Percentiles rank a stretch among this genome's conserved stretches.
Conservation (phyloP, 2,113 vertebrate species). For the Sorex araneus region DNA sequence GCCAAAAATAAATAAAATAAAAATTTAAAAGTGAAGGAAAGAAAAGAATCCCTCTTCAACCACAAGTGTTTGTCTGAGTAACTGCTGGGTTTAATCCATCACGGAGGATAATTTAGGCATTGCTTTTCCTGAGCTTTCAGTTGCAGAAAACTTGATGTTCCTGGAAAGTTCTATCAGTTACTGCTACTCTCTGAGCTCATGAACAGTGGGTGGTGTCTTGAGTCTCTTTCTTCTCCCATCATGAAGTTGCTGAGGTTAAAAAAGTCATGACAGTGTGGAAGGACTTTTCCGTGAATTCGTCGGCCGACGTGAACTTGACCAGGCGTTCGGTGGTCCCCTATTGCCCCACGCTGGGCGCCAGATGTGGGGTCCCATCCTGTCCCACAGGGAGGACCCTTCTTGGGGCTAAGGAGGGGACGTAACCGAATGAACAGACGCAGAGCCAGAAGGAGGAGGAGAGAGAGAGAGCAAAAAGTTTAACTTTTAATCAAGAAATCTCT, state of each 20-base stretch:
- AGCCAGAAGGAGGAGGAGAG: too few relatives aligned
- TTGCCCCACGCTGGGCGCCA: too few relatives aligned
- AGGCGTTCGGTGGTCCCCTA: too few relatives aligned
- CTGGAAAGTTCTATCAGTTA: background rate
- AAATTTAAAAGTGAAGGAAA: background rate
- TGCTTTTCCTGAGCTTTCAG: background rate
- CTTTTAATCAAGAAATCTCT: background rate
- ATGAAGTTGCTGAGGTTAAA: background rate
- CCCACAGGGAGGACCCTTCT: too few relatives aligned
- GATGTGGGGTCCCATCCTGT: too few relatives aligned
- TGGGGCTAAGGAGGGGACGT: too few relatives aligned
- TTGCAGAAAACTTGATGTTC: conserved; percentile 16
- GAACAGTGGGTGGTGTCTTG: background rate
- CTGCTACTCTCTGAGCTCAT: background rate
- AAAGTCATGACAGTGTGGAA: background rate
- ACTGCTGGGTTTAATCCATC: conserved; percentile 14
- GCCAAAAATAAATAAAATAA: too few relatives aligned
- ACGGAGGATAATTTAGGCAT: background rate
- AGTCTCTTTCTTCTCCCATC: background rate
- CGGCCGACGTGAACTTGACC: too few relatives aligned
- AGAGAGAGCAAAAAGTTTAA: too few relatives aligned
- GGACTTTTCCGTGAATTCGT: too few relatives aligned
- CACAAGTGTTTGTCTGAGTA: background rate
- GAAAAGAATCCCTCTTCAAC: background rate
- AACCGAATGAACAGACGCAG: too few relatives aligned